Conservation (phyloP, 2,797 vertebrate genomes). For the Eulemur coronatus region DNA sequence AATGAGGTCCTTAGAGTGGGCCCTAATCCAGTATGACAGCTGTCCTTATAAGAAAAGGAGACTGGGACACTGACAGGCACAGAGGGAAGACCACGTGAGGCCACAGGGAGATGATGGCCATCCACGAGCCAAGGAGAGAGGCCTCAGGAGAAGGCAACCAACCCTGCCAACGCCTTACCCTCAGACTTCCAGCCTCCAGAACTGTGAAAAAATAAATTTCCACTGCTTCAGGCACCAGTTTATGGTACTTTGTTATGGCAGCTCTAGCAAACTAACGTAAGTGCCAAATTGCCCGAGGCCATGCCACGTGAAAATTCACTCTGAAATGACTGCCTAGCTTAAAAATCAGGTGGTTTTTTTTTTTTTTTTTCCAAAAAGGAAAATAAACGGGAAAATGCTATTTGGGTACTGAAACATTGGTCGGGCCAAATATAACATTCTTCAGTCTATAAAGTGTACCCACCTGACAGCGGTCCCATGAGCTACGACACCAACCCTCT, state of each 20-base stretch:
- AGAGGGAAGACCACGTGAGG: background rate
- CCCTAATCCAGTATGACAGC: background rate
- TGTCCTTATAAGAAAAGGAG: background rate
- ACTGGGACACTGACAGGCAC: background rate
- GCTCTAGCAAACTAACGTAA: background rate
- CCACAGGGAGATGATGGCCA: fast-evolving
- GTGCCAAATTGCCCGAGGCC: background rate
- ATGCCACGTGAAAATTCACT: background rate
- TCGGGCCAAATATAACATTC: background rate
- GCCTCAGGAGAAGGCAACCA: background rate
- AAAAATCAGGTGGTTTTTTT: background rate
- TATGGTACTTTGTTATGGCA: fast-evolving
- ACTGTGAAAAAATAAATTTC: background rate
- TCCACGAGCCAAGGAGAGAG: background rate
- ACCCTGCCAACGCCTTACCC: background rate
- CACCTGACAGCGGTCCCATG: fast-evolving
- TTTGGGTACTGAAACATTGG: background rate
- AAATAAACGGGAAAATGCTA: background rate
- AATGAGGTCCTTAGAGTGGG: background rate
- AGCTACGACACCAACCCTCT: background rate
- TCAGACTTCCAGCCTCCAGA: background rate
- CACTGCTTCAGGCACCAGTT: no score
- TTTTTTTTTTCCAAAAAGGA: background rate
- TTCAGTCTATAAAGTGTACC: background rate
- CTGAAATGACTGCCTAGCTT: background rate